phyloP scores from a whole-genome alignment of 1,140 invertebrate genomes.

The Lepidurus packardi region DNA sequence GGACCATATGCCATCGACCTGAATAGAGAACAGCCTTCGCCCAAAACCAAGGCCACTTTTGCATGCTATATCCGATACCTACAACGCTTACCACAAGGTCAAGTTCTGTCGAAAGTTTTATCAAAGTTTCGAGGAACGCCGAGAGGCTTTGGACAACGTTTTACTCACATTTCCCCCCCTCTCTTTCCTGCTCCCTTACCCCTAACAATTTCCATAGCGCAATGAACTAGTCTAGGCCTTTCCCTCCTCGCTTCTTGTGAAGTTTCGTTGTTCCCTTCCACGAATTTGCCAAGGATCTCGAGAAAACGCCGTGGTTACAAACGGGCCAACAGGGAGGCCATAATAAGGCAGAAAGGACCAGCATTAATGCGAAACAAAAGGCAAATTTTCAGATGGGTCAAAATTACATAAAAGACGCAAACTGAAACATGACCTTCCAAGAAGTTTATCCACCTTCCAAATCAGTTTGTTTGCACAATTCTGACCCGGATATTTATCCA shows the following conservation, averaged over 20 bases:
- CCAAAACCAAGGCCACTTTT: slow-evolving; percentile 2
- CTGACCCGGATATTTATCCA: slow-evolving; percentile 4
- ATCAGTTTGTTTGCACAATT: slow-evolving; percentile 17
- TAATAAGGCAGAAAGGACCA: too few relatives aligned
- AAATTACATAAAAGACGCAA: background rate
- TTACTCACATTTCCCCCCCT: background rate
- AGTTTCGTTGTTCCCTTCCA: too few relatives aligned
- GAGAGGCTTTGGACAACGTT: background rate
- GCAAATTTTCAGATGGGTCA: background rate
- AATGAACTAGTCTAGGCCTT: background rate
- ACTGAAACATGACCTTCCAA: background rate
- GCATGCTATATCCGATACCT: background rate
- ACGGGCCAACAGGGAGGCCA: too few relatives aligned
- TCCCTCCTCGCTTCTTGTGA: too few relatives aligned
- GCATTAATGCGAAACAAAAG: too few relatives aligned
- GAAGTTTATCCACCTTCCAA: background rate
- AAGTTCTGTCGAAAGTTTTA: background rate
- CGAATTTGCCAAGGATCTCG: too few relatives aligned
- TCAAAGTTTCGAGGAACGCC: background rate
- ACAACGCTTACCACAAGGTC: background rate
- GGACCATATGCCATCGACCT: background rate
- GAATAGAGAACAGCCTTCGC: background rate
- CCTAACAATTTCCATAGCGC: background rate
- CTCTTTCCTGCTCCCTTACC: background rate
- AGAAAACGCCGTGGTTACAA: too few relatives aligned